Evolutionary conservation across 2,888 invertebrate species (phyloP).

Genomic region (Drosophila affinis): DNA sequence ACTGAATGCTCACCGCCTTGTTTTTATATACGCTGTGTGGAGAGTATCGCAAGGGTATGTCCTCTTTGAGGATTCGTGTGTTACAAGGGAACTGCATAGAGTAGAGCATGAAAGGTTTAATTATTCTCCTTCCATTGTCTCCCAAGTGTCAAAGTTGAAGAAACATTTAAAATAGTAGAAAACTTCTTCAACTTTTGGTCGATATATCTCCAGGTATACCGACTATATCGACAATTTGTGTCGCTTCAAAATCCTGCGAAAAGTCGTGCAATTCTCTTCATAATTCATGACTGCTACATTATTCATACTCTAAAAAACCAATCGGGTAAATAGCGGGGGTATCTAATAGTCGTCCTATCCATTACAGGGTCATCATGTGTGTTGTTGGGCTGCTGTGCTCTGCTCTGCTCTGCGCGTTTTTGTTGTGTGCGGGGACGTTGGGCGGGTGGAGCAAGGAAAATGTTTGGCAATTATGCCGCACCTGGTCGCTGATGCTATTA

Average conservation of each 20-base stretch:
- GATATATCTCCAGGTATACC: no score
- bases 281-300: no score
- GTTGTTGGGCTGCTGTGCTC: conserved; percentile 6
- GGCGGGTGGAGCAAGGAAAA: conserved; percentile 47
- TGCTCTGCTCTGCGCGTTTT: conserved; percentile 26
- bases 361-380: conserved; percentile 16
- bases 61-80: background rate
- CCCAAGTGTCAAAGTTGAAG: no score
- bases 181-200: no score
- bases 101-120: no score
- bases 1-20: conserved; percentile 45
- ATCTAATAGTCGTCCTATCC: background rate
- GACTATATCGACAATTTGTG: no score
- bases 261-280: no score
- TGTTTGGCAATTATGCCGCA: conserved; percentile 72
- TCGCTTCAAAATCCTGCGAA: no score
- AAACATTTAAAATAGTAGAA: no score
- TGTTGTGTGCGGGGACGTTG: conserved; percentile 50
- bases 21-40: background rate
- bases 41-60: background rate
- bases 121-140: no score
- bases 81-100: background rate
- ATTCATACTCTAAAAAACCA: background rate
- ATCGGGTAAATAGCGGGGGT: background rate
- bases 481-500: conserved; percentile 56